phyloP scores from a whole-genome alignment of 2,797 vertebrate genomes.

The Gouania willdenowi region DNA sequence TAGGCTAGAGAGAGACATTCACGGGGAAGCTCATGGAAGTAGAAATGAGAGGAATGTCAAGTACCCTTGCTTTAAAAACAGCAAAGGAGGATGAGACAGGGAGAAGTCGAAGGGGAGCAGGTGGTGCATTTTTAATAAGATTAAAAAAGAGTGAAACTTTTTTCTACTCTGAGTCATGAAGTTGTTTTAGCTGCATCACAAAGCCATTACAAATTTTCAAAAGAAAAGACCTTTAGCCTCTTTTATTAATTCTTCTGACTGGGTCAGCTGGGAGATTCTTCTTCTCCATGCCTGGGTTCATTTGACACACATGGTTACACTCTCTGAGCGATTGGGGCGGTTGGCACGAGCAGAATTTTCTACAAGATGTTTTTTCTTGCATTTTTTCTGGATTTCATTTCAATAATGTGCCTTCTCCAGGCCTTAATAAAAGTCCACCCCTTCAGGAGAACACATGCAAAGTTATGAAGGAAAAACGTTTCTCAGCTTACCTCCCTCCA shows the following conservation, averaged over 20 bases:
- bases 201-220: neutral
- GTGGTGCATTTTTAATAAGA: constrained; percentile 25
- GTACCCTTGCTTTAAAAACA: constrained; percentile 6
- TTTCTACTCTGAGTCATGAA: neutral
- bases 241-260: constrained; percentile 4
- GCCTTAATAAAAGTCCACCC: neutral
- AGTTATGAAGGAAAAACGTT: neutral
- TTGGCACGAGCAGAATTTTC: constrained; percentile 25
- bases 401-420: constrained; percentile 5
- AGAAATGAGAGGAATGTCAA: constrained; percentile 9
- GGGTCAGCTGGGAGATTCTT: neutral
- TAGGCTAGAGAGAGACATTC: neutral
- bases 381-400: constrained; percentile 2
- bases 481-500: constrained; percentile 91
- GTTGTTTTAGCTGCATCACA: constrained; percentile 2
- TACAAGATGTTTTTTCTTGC: constrained; percentile 12
- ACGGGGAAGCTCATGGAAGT: constrained; percentile 1
- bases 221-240: constrained; percentile 1
- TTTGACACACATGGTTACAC: constrained; percentile 3
- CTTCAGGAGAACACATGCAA: neutral
- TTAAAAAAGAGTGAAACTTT: neutral
- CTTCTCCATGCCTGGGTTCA: neutral
- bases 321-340: constrained; percentile 6
- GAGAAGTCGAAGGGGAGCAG: constrained; percentile 8
- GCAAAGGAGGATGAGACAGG: constrained; percentile 8